Evolutionary conservation across 2,113 vertebrate species (phyloP), one percentile per base, ranked within the genome.

Genomic region (Ochotona curzoniae): DNA sequence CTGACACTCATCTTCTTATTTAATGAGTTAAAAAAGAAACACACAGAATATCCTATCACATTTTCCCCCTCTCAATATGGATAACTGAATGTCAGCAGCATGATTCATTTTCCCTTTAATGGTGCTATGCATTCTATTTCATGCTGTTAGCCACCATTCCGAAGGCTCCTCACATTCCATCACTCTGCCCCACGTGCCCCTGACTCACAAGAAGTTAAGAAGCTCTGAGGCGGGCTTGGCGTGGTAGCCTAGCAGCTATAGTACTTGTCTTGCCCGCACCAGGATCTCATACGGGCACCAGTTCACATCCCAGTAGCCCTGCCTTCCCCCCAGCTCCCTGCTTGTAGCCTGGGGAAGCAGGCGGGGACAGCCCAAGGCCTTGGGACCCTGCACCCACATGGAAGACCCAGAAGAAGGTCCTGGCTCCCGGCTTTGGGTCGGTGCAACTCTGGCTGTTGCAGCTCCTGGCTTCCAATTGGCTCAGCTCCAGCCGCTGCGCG

Each of bases 11-110:
- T 38, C 83, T 84, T 28, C 0, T 81, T 84, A 92, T 82, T 89
- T 89, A 95, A 69, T 66, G 69, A 94, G 54, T 86, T 80, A 76
- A 83, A 66, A 66, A 90, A 83, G 57, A 90, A 57, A 71, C 26
- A 38, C 44, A 91, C 49, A n/a, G 12, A 75, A 71, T 14, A 76
- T 26, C 13, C 4, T 83, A 81, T 49, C 64, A 94, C 5, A 74
- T 79, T 15, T 87, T n/a, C 61, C 78, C 93, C 63, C 60, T 32
- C 67, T 92, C 73, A 35, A 14, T 86, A 87, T 92, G 85, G 44
- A 64, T 88, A 78, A 75, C 63, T 79, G 20, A 67, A 60, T 63
- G 17, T 38, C 64, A 74, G 35, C 47, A 69, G 35, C 47, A 69
- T 49, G 60, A 88, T 28, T 91, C 57, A 44, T 60, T 92, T 89